Percentiles rank a stretch among this genome's conserved stretches.
Evolutionary conservation across 2,113 vertebrate genomes (phyloP).

Genomic region (Arizona elegans): DNA sequence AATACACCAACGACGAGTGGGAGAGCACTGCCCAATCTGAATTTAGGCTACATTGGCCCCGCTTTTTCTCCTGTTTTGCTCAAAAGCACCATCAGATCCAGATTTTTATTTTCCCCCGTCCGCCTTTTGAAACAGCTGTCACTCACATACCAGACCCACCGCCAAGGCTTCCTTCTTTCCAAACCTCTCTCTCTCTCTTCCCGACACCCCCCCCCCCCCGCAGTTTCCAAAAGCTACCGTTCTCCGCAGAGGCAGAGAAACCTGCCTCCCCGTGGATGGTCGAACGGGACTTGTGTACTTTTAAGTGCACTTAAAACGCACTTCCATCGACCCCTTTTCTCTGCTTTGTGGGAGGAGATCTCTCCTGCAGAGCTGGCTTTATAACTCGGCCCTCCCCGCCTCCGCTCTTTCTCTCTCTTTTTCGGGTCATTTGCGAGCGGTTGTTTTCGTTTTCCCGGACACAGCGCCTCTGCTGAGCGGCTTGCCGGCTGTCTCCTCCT

Average conservation of each 20-base stretch:
- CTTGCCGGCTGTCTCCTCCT: neutral
- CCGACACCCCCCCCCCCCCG: fast-evolving
- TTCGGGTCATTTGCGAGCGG: neutral
- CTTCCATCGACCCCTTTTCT: neutral
- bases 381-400: neutral
- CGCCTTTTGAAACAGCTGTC: neutral
- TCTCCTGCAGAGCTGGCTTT: neutral
- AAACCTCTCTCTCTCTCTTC: fast-evolving
- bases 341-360: neutral
- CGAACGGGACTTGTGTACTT: neutral
- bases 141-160: neutral
- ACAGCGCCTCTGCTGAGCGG: neutral
- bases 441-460: neutral
- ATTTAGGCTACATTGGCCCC: neutral
- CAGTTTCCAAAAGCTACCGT: neutral
- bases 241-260: neutral
- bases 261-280: neutral
- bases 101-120: neutral
- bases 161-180: neutral
- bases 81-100: neutral
- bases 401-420: no score
- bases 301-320: neutral
- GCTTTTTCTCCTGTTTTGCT: neutral
- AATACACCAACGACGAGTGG: neutral
- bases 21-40: neutral